These are phyloP conservation scores for Pelodiscus sinensis DNA, from an alignment of 2,113 vertebrate species.

Conservation along the genomic window DNA sequence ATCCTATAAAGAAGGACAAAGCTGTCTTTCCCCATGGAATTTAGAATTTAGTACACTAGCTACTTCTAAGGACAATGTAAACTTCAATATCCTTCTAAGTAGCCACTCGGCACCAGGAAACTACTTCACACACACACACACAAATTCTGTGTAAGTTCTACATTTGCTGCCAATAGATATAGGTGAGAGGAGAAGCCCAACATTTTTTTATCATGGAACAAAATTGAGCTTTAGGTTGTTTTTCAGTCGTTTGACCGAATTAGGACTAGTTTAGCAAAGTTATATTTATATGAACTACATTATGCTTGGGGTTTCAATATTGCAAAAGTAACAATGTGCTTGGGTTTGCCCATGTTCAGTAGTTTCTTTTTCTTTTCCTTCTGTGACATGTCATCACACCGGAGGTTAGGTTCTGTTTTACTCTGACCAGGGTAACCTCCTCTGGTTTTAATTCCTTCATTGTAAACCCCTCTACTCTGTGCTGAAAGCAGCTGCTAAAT, in stretches of 20 bases:
- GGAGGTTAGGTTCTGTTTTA: background rate
- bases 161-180: background rate
- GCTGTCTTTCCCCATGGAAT: background rate
- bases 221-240: background rate
- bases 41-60: background rate
- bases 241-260: background rate
- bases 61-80: background rate
- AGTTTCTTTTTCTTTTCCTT: background rate
- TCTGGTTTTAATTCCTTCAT: background rate
- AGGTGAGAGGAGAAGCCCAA: background rate
- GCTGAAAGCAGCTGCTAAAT: background rate
- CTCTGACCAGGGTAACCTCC: background rate
- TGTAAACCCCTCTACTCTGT: rapidly evolving
- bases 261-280: background rate
- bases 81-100: background rate
- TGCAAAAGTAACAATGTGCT: background rate
- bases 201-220: background rate
- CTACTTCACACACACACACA: background rate
- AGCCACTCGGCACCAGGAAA: background rate
- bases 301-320: background rate
- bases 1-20: background rate
- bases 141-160: background rate
- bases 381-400: background rate
- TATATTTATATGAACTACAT: background rate
- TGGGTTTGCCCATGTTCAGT: background rate